A percentile compares a stretch with the other conserved stretches of the same genome.
Evolutionary conservation across 1,140 invertebrate species (phyloP).

Genomic region (Calosoma granatense): DNA sequence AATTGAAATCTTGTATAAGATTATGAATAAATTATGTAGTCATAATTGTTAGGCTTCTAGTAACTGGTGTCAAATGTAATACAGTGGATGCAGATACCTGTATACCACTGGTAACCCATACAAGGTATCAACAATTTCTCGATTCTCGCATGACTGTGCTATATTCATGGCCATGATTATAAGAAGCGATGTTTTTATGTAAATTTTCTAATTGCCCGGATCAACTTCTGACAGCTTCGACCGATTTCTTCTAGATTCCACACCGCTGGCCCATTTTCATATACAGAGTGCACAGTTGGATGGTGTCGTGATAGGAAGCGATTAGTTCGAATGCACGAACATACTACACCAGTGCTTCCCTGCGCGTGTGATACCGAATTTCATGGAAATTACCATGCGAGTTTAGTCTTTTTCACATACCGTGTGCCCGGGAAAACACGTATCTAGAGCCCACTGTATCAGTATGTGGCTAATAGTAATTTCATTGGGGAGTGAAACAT

Average conservation of each 20-base stretch:
- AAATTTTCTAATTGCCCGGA: conserved; percentile 6
- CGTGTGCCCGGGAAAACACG: too few species aligned
- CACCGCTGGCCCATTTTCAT: not conserved
- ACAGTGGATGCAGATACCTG: too few species aligned
- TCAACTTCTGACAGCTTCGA: conserved; percentile 5
- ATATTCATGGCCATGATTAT: conserved; percentile 2
- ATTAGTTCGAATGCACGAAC: too few species aligned
- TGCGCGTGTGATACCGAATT: not conserved
- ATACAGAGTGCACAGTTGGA: not conserved
- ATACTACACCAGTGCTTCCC: not conserved
- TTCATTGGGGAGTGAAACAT: too few species aligned
- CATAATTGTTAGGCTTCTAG: too few species aligned
- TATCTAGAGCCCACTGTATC: too few species aligned
- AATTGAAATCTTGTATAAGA: too few species aligned
- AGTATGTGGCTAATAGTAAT: too few species aligned
- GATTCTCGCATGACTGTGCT: conserved; percentile 4
- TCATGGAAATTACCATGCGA: not conserved
- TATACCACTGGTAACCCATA: too few species aligned
- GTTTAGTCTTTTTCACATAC: too few species aligned
- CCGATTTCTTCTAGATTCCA: not conserved
- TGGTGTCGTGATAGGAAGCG: not conserved
- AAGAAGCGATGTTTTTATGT: conserved; percentile 5
- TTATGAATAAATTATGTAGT: too few species aligned
- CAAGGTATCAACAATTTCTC: not conserved
- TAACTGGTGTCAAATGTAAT: too few species aligned